Evolutionary conservation across 1,140 invertebrate species (phyloP).

Genomic region (Aphelinus atriplicis): DNA sequence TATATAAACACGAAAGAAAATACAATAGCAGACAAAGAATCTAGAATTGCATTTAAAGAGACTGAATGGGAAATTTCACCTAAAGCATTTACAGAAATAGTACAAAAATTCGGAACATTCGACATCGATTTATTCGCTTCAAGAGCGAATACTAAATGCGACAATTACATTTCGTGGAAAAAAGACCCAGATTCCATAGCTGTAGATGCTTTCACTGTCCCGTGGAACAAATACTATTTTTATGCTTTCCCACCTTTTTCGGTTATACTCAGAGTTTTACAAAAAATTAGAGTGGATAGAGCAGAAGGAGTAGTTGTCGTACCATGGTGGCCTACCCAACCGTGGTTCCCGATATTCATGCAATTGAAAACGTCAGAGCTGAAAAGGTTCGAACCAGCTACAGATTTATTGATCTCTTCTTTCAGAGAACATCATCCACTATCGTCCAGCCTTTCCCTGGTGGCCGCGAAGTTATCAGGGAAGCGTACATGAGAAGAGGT

Average conservation of each 20-base stretch:
- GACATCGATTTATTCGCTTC: slow-evolving; percentile 44
- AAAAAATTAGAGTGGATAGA: slow-evolving; percentile 27
- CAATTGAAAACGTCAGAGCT: neutral
- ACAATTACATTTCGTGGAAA: neutral
- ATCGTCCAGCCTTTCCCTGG: slow-evolving; percentile 45
- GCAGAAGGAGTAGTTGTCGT: slow-evolving; percentile 19
- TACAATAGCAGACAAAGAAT: slow-evolving; percentile 40
- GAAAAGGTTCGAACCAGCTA: slow-evolving; percentile 31
- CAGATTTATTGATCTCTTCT: slow-evolving; percentile 43
- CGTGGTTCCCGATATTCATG: slow-evolving; percentile 23
- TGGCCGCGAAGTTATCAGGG: slow-evolving; percentile 29
- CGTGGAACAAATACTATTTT: neutral
- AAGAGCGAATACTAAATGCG: slow-evolving; percentile 42
- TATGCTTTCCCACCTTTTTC: slow-evolving; percentile 30
- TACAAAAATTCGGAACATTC: slow-evolving; percentile 39
- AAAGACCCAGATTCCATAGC: neutral
- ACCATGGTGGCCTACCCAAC: slow-evolving; percentile 26
- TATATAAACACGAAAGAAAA: slow-evolving; percentile 55
- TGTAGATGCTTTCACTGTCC: neutral
- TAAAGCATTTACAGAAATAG: slow-evolving; percentile 32
- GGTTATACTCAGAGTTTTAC: slow-evolving; percentile 12
- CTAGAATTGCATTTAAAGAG: slow-evolving; percentile 39
- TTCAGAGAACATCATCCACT: slow-evolving; percentile 45
- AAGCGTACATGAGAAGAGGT: slow-evolving; percentile 20
- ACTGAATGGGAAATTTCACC: slow-evolving; percentile 32